Conservation (phyloP, 2,888 invertebrate species). For the Aspidiotus destructor region DNA sequence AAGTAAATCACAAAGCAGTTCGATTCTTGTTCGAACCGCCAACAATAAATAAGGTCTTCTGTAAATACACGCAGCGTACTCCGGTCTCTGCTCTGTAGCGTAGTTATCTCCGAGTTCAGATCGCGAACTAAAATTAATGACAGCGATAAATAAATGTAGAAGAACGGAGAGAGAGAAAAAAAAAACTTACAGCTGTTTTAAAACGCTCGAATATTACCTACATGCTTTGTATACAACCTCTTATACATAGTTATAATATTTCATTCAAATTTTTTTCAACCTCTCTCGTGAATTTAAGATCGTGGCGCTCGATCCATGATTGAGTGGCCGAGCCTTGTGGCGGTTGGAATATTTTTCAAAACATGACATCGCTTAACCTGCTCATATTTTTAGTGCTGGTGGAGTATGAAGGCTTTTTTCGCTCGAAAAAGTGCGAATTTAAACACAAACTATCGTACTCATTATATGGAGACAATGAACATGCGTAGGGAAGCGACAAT, state of each 20-base stretch:
- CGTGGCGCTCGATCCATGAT: background rate
- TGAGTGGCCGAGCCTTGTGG: constrained; percentile 1
- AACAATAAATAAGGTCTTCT: constrained; percentile 8
- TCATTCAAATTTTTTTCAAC: background rate
- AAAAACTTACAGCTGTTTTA: constrained; percentile 5
- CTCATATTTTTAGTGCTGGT: too few relatives aligned
- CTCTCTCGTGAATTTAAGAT: background rate
- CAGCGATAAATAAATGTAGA: constrained; percentile 13
- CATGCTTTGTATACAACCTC: background rate
- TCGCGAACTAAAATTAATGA: constrained; percentile 18
- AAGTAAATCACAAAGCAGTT: background rate
- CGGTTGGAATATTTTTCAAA: constrained; percentile 1
- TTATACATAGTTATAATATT: background rate
- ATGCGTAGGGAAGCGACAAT: too few relatives aligned
- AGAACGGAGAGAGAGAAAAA: background rate
- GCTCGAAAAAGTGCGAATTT: too few relatives aligned
- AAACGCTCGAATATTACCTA: background rate
- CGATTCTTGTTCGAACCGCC: constrained; percentile 1
- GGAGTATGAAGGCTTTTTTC: too few relatives aligned
- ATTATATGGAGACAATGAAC: too few relatives aligned
- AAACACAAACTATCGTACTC: too few relatives aligned
- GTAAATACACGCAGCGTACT: constrained; percentile 10
- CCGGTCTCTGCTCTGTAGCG: background rate
- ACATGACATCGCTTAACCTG: too few relatives aligned
- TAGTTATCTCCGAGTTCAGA: constrained; percentile 9